Base-by-base conservation (phyloP, 30 jellyfish, hydroid and myxozoan genomes). In the Cassiopea andromeda region DNA sequence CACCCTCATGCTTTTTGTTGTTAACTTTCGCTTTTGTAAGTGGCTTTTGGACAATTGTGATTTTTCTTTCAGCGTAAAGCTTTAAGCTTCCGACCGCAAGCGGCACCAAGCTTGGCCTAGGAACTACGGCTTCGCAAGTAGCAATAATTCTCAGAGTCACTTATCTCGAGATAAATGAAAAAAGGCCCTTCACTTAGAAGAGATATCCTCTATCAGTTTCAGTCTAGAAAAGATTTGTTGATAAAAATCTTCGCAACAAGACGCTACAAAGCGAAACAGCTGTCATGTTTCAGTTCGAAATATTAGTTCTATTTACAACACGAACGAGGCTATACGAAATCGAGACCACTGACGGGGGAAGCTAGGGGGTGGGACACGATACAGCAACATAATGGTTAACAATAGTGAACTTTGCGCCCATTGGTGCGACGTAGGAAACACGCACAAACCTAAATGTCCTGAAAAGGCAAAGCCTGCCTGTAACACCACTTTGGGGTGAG, bases 201-300 rank as follows among this genome's bases (percentile, higher is more conserved):
- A 64, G 15, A 13, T 64, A 17, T 64, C 19, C 2, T 4, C 43
- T 2, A 64, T 64, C 2, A 17, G 43, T 27, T 64, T 64, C 15
- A 5, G 73, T 64, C 73, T 12, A 27, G 49, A 19, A 27, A 70
- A 27, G 79, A 70, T 18, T 70, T 70, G 79, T 7, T 70, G 79
- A 70, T 18, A 70, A 70, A 70, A 70, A 70, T 64, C 50, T 19
- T 70, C 50, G 18, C 38, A 12, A 70, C 73, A 70, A 70, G 79
- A 70, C 79, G 79, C 79, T 70, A 70, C 54, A 43, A 2, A 70
- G 17, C 57, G 75, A 15, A 43, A 27, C 54, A 43, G 79, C 79
- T 18, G 79, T 9, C 27, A 2, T n/a, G 79, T 27, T 6, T 1
- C 79, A 27, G 38, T 27, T 27, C 38, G 38, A 27, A 27, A 27